Evolutionary conservation across 2,113 vertebrate genomes (phyloP).

Genomic region (Calyptomena viridis): DNA sequence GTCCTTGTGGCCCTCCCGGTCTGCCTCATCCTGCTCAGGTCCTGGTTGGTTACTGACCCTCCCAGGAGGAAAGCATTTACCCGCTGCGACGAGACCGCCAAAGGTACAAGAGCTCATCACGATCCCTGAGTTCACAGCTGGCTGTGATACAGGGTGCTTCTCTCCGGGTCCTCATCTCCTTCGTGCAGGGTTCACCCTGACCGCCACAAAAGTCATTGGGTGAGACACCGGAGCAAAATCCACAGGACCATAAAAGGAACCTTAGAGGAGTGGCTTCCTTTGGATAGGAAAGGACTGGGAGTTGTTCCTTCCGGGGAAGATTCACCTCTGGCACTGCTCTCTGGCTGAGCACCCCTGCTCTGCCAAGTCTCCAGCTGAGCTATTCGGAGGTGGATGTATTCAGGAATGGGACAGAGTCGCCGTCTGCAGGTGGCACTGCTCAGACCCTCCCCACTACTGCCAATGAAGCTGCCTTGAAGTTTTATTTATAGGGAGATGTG

Average conservation of each 20-base stretch:
- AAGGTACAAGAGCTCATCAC: not conserved
- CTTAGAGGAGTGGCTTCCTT: not conserved
- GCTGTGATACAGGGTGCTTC: not conserved
- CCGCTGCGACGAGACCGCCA: not conserved
- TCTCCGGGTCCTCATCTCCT: not conserved
- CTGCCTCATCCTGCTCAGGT: not conserved
- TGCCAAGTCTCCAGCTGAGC: not conserved
- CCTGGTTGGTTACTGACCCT: not conserved
- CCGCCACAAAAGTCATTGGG: conserved; percentile 79
- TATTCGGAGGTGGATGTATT: not conserved
- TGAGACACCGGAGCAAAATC: conserved; percentile 24
- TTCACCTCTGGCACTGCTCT: not conserved
- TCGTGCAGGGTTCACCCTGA: not conserved
- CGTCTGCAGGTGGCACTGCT: not conserved
- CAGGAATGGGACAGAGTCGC: rapidly evolving
- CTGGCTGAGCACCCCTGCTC: not conserved
- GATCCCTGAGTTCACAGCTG: not conserved
- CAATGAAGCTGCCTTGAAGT: not conserved
- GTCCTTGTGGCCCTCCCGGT: not conserved
- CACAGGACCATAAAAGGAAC: not conserved
- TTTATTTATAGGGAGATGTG: not conserved
- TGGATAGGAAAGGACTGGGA: not conserved
- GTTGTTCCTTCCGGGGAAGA: rapidly evolving
- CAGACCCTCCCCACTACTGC: not conserved
- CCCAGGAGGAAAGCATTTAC: not conserved